Conservation (phyloP, 2,888 invertebrate genomes). For the Cheilosia pagana region DNA sequence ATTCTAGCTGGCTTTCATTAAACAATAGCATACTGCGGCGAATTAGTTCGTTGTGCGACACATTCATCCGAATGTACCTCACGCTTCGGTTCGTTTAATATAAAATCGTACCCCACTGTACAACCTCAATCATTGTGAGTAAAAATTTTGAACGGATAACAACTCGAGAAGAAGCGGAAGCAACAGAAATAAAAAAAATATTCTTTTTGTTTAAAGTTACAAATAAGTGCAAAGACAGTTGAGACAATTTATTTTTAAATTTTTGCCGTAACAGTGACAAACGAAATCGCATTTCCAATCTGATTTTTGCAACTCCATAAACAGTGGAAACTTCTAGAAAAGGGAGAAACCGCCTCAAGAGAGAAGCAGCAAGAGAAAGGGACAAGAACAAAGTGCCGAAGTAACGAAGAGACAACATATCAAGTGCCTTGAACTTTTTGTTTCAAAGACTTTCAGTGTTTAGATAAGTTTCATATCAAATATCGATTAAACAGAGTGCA, state of each 20-base stretch:
- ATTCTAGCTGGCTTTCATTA: background rate
- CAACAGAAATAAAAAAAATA: constrained; percentile 8
- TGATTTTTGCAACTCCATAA: background rate
- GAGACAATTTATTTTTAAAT: background rate
- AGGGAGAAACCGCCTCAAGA: background rate
- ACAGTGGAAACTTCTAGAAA: constrained; percentile 55
- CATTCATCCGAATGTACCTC: background rate
- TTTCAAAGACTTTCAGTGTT: constrained; percentile 42
- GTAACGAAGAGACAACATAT: constrained; percentile 46
- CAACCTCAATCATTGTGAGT: constrained; percentile 78
- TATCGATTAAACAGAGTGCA: constrained; percentile 50
- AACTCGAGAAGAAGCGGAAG: constrained; percentile 49
- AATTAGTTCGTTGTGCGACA: constrained; percentile 18
- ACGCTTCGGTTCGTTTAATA: constrained; percentile 62
- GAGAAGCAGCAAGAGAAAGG: constrained; percentile 9
- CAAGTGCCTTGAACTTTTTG: constrained; percentile 64
- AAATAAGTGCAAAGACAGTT: constrained; percentile 25
- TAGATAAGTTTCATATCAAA: constrained; percentile 18
- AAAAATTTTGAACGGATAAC: constrained; percentile 78
- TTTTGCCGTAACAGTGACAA: constrained; percentile 17
- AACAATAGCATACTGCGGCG: constrained; percentile 1
- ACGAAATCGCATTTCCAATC: constrained; percentile 7
- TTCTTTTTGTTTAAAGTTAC: background rate
- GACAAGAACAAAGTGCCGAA: constrained; percentile 40
- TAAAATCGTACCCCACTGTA: constrained; percentile 77